Conservation (phyloP, 2,797 vertebrate genomes). For the Hemibagrus guttatus region DNA sequence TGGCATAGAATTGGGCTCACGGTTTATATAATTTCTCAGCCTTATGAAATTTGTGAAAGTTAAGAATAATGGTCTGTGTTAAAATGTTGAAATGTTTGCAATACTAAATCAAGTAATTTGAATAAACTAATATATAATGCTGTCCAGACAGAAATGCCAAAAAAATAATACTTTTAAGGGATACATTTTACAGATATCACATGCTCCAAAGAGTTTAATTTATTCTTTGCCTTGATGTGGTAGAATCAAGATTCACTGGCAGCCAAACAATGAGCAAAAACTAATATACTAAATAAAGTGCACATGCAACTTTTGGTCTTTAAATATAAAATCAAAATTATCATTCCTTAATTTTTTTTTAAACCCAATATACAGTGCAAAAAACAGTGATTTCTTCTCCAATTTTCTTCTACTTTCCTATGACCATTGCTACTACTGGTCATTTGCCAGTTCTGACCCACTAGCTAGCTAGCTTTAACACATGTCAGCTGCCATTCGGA, state of each 20-base stretch:
- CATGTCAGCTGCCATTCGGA: not conserved
- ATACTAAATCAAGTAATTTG: not conserved
- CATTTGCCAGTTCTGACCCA: not conserved
- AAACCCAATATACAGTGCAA: not conserved
- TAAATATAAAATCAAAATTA: not conserved
- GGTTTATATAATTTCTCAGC: not conserved
- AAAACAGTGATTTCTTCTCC: not conserved
- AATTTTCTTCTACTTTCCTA: not conserved
- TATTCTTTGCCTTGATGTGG: not conserved
- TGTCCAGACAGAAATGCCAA: not conserved
- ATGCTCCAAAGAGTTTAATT: not conserved
- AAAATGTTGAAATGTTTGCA: not conserved
- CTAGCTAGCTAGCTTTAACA: not conserved
- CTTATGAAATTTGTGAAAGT: not conserved
- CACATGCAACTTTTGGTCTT: not conserved
- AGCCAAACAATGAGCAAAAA: not conserved
- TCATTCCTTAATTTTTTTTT: not conserved
- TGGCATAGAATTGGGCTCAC: not conserved
- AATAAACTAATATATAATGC: not conserved
- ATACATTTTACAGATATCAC: not conserved
- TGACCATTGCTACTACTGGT: not conserved
- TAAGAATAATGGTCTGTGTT: not conserved
- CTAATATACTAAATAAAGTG: not conserved
- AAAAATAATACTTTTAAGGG: not conserved
- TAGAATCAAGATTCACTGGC: not conserved